Base-by-base conservation (phyloP, 2,797 vertebrate species). In the Falco naumanni region DNA sequence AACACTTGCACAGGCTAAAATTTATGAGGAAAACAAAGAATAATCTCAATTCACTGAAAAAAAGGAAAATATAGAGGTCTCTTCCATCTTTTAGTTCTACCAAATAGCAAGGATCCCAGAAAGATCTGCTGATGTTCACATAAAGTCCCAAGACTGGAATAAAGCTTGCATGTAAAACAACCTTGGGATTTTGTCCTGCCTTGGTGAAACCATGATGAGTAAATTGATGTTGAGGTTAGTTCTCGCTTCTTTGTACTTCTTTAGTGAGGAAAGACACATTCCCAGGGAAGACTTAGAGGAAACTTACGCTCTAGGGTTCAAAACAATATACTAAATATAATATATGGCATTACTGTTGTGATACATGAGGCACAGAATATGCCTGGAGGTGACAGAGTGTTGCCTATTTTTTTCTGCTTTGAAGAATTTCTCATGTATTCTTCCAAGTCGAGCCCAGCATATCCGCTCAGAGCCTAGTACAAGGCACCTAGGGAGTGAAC, bases 1-100 rank as follows among this genome's bases (percentile, higher is more conserved):
- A 79, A 90, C 0, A 0, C 28, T 57, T 57, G 8, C 31, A 61
- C 0, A 1, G 9, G 13, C 5, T 74, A 25, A 84, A n/a, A 17
- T 71, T 83, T 68, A 51, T n/a, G 22, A 83, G 21, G 22, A 33
- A 26, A 64, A 56, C 18, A 79, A 25, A 76, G 29, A 79, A 84
- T 50, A 76, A 79, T 45, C 39, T 85, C 21, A 71, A 16, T 57
- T 76, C 53, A 77, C 13, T 61, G 26, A 74, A 72, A 65, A 65
- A 63, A 13, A 66, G 17, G n/a, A 63, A 39, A 68, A n/a, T 2
- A 3, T 10, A 43, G 41, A 82, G 1, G 10, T 63, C 5, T 45
- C 7, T 53, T 63, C 17, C 60, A 57, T 16, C 22, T 82, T 80
- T 39, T n/a, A n/a, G 28, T 63, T 87, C 50, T 56, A 56, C 20